phyloP scores from a whole-genome alignment of 1,140 invertebrate species.

The Macrosteles quadrilineatus region DNA sequence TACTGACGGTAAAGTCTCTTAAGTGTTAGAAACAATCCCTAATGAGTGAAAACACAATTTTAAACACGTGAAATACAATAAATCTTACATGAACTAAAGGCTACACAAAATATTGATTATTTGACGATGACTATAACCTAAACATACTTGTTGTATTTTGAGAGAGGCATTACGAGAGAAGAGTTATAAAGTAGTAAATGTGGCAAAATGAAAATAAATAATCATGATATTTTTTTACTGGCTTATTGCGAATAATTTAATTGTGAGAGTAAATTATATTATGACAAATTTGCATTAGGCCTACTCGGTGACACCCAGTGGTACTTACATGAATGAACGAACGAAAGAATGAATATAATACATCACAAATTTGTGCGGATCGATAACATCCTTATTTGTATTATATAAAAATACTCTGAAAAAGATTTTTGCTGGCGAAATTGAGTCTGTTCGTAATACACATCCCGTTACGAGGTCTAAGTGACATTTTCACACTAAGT shows the following conservation, averaged over 20 bases:
- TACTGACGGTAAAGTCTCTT: no score
- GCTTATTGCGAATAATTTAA: not conserved
- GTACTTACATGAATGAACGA: not conserved
- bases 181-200: not conserved
- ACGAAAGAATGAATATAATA: not conserved
- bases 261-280: not conserved
- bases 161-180: not conserved
- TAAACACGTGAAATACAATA: no score
- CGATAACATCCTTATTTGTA: not conserved
- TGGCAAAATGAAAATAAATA: not conserved
- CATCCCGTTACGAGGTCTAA: not conserved
- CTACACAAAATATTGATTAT: no score
- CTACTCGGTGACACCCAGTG: conserved; percentile 9
- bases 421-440: not conserved
- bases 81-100: no score
- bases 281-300: not conserved
- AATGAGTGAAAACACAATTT: no score
- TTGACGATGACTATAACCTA: no score
- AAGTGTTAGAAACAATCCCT: no score
- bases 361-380: no score
- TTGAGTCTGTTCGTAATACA: not conserved
- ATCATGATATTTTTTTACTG: not conserved
- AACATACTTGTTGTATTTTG: not conserved
- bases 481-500: conserved; percentile 7
- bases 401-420: not conserved